Base-by-base conservation (phyloP, 1,140 invertebrate species). In the Penaeus indicus region DNA sequence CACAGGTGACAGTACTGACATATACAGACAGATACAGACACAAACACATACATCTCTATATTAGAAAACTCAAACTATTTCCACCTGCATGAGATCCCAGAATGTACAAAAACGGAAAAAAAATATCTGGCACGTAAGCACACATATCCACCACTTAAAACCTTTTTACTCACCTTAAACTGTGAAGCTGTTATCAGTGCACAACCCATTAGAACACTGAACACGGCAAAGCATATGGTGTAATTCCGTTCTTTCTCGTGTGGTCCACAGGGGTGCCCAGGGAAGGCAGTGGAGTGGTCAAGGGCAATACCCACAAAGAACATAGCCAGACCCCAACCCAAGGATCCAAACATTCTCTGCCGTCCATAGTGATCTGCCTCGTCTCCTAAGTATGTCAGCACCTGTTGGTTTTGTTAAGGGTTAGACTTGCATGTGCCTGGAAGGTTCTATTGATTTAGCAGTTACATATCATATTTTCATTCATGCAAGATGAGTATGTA, bases 301-400 rank as follows among this genome's bases (percentile, higher is more conserved):
- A 99, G 94, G n/a, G 97, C 98, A 91, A 99, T 98, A 63, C 98
- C 98, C 75, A 99, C 97, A 92, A 99, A 97, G 93, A 99, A 99
- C 98, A 99, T 99, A 19, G 98, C 96, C 88, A 99, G 93, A 54
- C 97, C 98, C 98, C 98, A 99, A 32, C 99, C 99, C 77, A 99
- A 93, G 54, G 98, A 99, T 0, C 99, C 99, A 92, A 99, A 99
- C 97, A 99, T 99, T 91, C 98, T 95, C 93, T 99, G 98, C 90
- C 98, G 96, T 0, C 98, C 98, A 92, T 99, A 99, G 91, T 96
- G 95, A 88, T 94, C 94, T 91, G 97, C 97, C 93, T 97, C 96
- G 92, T 98, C 97, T 0, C 97, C 97, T 0, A 99, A 94, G 84
- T 98, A 94, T 2, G 96, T 97, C 63, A 91, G 64, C 27, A 99